phyloP scores from a whole-genome alignment of 1,140 invertebrate genomes.

The Drosophila rufa region DNA sequence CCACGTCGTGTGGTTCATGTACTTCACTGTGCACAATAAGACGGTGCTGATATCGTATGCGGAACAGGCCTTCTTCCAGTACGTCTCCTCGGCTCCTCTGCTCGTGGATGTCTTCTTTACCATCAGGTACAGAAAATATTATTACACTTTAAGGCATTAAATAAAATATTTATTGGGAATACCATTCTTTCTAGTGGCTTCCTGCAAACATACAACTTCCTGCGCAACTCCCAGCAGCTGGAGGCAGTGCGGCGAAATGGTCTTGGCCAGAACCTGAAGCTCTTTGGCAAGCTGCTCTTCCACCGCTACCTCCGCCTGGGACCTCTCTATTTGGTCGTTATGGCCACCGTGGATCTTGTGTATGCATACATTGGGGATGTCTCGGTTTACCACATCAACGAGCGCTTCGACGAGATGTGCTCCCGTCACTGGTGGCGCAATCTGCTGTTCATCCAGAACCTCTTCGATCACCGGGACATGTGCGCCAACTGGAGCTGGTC shows the following conservation, averaged over 20 bases:
- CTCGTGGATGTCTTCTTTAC: conserved; percentile 85
- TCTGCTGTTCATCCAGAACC: conserved; percentile 88
- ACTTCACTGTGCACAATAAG: conserved; percentile 82
- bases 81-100: conserved; percentile 79
- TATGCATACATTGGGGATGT: conserved; percentile 85
- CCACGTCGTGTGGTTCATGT: conserved; percentile 84
- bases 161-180: not conserved
- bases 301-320: conserved; percentile 85
- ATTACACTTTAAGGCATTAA: too few species aligned
- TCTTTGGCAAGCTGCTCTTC: conserved; percentile 77
- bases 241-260: conserved; percentile 69
- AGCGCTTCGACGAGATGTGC: conserved; percentile 86
- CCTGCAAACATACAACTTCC: conserved; percentile 80
- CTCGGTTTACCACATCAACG: conserved; percentile 86
- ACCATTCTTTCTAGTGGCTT: conserved; percentile 64
- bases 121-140: conserved; percentile 56
- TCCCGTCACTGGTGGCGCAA: conserved; percentile 88
- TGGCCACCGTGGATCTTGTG: conserved; percentile 86
- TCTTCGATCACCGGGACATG: conserved; percentile 86
- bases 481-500: conserved; percentile 95
- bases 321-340: conserved; percentile 86
- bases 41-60: conserved; percentile 79
- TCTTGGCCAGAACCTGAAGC: conserved; percentile 60
- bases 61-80: conserved; percentile 80
- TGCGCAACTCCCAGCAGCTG: conserved; percentile 69